phyloP scores from a whole-genome alignment of 2,113 vertebrate species.

The Eudyptes chrysolophus region DNA sequence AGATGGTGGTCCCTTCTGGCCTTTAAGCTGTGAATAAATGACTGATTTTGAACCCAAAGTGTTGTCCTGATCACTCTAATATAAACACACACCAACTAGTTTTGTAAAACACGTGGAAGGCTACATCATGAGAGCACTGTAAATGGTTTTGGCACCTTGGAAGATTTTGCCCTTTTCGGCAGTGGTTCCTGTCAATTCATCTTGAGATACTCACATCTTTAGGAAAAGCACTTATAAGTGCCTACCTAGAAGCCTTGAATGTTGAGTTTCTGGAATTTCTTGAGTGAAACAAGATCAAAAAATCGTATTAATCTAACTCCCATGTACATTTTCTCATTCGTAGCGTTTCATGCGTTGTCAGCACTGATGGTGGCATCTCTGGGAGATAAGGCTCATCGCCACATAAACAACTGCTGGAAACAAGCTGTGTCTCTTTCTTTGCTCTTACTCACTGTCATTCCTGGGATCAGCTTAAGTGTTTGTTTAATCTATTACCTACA shows the following conservation, averaged over 20 bases:
- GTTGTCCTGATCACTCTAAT: neutral
- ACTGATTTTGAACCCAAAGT: neutral
- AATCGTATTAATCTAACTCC: neutral
- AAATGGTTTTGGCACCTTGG: neutral
- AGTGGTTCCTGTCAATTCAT: neutral
- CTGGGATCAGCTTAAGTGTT: neutral
- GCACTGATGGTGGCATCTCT: neutral
- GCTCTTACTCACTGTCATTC: neutral
- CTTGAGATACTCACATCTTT: neutral
- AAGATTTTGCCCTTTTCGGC: neutral
- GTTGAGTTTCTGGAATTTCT: neutral
- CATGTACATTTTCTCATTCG: neutral
- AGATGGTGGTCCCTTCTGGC: neutral
- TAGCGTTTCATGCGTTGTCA: neutral
- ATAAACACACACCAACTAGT: neutral
- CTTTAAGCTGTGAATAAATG: neutral
- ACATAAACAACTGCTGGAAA: neutral
- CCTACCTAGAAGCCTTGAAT: neutral
- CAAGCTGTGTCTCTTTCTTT: neutral
- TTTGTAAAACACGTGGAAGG: neutral
- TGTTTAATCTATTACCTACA: neutral
- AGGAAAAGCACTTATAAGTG: neutral
- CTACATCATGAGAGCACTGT: neutral
- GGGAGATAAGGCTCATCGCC: neutral
- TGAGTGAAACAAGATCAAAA: neutral